Conservation (phyloP, 1,140 invertebrate species). For the Drosophila takahashii region DNA sequence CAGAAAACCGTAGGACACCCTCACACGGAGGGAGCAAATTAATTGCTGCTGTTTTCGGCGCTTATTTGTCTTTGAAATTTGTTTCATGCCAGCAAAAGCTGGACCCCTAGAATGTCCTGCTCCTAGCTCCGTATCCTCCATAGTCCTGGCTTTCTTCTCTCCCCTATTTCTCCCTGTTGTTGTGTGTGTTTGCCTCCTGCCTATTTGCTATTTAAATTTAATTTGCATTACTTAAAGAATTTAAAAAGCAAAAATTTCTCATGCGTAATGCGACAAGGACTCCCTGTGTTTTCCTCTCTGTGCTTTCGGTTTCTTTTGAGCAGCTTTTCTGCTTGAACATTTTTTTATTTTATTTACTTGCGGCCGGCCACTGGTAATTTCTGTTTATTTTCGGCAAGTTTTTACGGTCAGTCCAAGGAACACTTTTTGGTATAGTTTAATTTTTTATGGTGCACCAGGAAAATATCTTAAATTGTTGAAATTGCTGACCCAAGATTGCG, state of each 20-base stretch:
- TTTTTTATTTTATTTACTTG: constrained; percentile 83
- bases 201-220: constrained; percentile 84
- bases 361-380: constrained; percentile 63
- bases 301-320: constrained; percentile 61
- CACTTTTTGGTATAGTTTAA: constrained; percentile 54
- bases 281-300: constrained; percentile 9
- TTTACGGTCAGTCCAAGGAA: constrained; percentile 53
- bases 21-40: constrained; percentile 71
- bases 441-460: constrained; percentile 37
- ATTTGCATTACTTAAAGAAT: constrained; percentile 83
- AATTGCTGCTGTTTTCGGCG: constrained; percentile 83
- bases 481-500: constrained; percentile 64
- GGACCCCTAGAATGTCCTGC: constrained; percentile 56
- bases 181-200: constrained; percentile 59
- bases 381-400: constrained; percentile 79
- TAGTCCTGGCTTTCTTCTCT: constrained; percentile 16
- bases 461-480: constrained; percentile 59
- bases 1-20: constrained; percentile 19
- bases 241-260: constrained; percentile 80
- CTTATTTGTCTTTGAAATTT: constrained; percentile 84
- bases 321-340: constrained; percentile 79
- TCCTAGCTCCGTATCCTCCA: constrained; percentile 2
- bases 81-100: constrained; percentile 58
- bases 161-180: constrained; percentile 19
- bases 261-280: constrained; percentile 64